Conservation (phyloP, 2,888 invertebrate genomes). For the Girardia tigrina region DNA sequence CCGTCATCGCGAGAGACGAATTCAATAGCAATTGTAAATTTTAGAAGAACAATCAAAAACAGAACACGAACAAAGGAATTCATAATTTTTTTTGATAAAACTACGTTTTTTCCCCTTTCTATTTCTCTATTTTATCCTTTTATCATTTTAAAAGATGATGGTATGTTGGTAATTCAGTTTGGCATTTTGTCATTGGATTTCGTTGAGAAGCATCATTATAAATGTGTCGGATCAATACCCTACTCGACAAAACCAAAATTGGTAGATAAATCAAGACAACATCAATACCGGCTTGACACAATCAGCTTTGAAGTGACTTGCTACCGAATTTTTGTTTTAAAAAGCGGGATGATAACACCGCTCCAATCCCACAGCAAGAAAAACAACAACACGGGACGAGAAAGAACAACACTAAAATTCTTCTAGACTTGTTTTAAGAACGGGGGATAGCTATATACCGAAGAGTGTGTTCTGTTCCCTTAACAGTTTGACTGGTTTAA, state of each 20-base stretch:
- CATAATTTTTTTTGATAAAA: conserved; percentile 7
- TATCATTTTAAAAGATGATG: background rate
- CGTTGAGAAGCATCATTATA: conserved; percentile 21
- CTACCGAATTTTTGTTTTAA: conserved; percentile 6
- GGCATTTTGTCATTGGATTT: conserved; percentile 23
- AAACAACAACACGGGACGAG: conserved; percentile 1
- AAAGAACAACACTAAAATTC: conserved; percentile 20
- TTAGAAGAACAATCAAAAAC: conserved; percentile 8
- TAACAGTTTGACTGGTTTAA: background rate
- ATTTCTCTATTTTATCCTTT: background rate
- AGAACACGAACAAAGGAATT: background rate
- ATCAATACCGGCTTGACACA: conserved; percentile 23
- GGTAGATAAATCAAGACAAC: conserved; percentile 20
- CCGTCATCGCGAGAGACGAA: background rate
- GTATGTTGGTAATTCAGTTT: conserved; percentile 23
- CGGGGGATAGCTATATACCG: background rate
- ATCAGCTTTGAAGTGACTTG: conserved; percentile 23
- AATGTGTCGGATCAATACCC: conserved; percentile 20
- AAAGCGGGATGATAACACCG: conserved; percentile 23
- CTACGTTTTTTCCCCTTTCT: background rate
- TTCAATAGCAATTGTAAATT: background rate
- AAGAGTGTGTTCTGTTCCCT: background rate
- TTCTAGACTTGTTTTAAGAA: background rate
- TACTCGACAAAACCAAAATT: background rate
- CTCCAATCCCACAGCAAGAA: conserved; percentile 15